Evolutionary conservation across 2,888 invertebrate genomes (phyloP).

Genomic region (Alentia gelatinosa): DNA sequence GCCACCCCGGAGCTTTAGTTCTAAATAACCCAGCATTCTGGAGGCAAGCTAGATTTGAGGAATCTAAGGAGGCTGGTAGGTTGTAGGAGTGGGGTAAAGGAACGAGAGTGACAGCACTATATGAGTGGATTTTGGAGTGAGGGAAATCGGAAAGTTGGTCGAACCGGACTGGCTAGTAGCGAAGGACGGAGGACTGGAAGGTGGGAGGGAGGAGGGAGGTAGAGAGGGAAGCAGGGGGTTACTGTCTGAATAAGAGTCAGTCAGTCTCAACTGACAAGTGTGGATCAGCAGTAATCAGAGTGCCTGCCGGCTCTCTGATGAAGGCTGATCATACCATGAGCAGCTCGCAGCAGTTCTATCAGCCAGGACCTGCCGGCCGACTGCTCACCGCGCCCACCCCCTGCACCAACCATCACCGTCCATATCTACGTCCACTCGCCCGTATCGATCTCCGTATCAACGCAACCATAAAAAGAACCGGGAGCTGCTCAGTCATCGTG

Average conservation of each 20-base stretch:
- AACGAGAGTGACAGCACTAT: no score
- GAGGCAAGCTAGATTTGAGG: no score
- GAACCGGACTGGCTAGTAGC: no score
- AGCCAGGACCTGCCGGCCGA: background rate
- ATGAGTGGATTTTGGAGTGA: no score
- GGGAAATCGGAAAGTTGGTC: no score
- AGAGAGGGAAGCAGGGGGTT: background rate
- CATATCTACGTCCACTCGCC: background rate
- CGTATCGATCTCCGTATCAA: background rate
- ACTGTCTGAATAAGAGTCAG: background rate
- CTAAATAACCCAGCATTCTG: no score
- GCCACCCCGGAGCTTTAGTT: no score
- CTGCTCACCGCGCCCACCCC: background rate
- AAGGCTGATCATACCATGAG: background rate
- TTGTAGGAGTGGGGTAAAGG: no score
- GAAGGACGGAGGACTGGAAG: no score
- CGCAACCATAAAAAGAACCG: background rate
- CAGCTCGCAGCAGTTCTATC: background rate
- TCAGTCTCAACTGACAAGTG: background rate
- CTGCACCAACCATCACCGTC: background rate
- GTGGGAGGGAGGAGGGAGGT: background rate
- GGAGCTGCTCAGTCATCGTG: background rate
- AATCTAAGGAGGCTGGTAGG: no score
- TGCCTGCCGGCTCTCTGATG: background rate
- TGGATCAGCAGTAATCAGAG: conserved; percentile 22